A percentile compares a stretch with the other conserved stretches of the same genome.
phyloP scores from a whole-genome alignment of 1,140 invertebrate species.

The Lycorma delicatula region DNA sequence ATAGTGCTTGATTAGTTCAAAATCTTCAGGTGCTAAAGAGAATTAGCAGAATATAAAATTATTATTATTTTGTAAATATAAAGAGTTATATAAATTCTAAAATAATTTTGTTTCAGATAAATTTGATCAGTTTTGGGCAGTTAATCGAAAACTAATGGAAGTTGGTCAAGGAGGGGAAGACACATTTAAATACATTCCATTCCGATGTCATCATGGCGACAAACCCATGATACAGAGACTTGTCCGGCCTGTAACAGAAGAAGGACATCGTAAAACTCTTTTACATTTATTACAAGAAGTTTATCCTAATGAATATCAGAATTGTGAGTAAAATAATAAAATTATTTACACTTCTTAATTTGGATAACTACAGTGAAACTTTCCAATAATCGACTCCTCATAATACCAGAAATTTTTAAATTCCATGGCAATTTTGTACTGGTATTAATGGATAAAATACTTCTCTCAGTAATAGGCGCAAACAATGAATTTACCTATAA shows the following conservation, averaged over 20 bases:
- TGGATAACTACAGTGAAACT: no score
- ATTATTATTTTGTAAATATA: no score
- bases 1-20: background rate
- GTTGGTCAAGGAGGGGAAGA: slow-evolving; percentile 61
- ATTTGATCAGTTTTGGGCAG: slow-evolving; percentile 98
- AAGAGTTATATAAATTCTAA: no score
- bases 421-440: no score
- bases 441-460: no score
- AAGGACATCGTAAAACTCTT: slow-evolving; percentile 64
- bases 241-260: slow-evolving; percentile 61
- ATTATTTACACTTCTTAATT: no score
- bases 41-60: no score
- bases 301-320: slow-evolving; percentile 48
- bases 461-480: no score
- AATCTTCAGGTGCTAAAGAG: background rate
- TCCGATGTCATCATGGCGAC: slow-evolving; percentile 77
- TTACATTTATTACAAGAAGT: slow-evolving; percentile 62
- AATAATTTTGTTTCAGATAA: slow-evolving; percentile 58
- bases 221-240: slow-evolving; percentile 60
- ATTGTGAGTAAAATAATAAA: slow-evolving; percentile 37
- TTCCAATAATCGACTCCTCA: no score
- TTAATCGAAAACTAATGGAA: slow-evolving; percentile 94
- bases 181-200: slow-evolving; percentile 86
- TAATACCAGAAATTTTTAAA: no score
- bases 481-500: no score